Conservation (phyloP, 2,113 vertebrate genomes). For the Petromus typicus region DNA sequence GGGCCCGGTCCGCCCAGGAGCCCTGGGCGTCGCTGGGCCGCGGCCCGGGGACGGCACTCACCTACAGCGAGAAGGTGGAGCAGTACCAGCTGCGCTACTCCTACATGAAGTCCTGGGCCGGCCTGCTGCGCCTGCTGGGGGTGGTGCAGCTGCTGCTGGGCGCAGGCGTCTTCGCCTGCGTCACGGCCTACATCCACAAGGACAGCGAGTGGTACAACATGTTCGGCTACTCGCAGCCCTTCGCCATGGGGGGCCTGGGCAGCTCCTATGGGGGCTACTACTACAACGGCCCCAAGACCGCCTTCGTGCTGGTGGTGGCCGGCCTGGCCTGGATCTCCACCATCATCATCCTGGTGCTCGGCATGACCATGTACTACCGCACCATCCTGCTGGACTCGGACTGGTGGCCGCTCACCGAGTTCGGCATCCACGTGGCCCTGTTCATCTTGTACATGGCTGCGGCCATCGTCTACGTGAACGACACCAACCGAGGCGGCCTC, state of each 20-base stretch:
- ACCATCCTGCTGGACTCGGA: slow-evolving; percentile 95
- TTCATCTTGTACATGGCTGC: slow-evolving; percentile 92
- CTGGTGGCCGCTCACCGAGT: slow-evolving; percentile 98
- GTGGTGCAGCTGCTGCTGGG: slow-evolving; percentile 93
- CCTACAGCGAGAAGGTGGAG: slow-evolving; percentile 92
- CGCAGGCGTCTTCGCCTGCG: slow-evolving; percentile 95
- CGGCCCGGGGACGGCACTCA: background rate
- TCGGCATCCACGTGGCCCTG: slow-evolving; percentile 91
- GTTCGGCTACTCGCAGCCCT: slow-evolving; percentile 92
- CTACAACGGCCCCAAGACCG: slow-evolving; percentile 94
- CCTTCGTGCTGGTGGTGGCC: slow-evolving; percentile 93
- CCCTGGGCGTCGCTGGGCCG: slow-evolving; percentile 85
- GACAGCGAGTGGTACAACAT: slow-evolving; percentile 98
- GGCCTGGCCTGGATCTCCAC: slow-evolving; percentile 94
- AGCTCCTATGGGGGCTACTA: slow-evolving; percentile 86
- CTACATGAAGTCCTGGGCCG: slow-evolving; percentile 98
- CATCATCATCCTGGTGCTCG: slow-evolving; percentile 92
- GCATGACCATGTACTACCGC: slow-evolving; percentile 96
- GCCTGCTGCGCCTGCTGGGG: slow-evolving; percentile 93
- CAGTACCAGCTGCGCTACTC: slow-evolving; percentile 91
- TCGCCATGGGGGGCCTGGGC: slow-evolving; percentile 84
- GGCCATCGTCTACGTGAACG: slow-evolving; percentile 93
- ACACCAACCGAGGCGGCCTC: slow-evolving; percentile 93
- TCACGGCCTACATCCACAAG: slow-evolving; percentile 96
- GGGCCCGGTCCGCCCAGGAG: slow-evolving; percentile 82